Percentiles rank a stretch among this genome's conserved stretches.
These are phyloP conservation scores for Xiphophorus couchianus DNA, from an alignment of 2,113 vertebrate species.

Conservation along the genomic window DNA sequence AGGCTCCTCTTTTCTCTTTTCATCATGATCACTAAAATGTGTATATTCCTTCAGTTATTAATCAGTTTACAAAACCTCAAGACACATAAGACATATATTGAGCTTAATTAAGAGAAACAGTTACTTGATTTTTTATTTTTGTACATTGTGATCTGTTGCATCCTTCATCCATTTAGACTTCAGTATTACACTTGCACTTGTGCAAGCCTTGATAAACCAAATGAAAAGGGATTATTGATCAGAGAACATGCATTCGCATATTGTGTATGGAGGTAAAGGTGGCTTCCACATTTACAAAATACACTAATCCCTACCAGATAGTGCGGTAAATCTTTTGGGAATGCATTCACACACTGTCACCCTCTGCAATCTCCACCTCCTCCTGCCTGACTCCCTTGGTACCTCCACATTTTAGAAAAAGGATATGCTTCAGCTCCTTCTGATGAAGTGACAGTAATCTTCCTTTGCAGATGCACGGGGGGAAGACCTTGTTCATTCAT, in stretches of 20 bases:
- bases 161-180: background rate
- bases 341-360: constrained; percentile 49
- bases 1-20: constrained; percentile 10
- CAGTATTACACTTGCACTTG: background rate
- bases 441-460: constrained; percentile 68
- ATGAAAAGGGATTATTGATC: constrained; percentile 6
- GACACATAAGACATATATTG: background rate
- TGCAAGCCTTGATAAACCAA: constrained; percentile 3
- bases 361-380: constrained; percentile 38
- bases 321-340: constrained; percentile 46
- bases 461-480: constrained; percentile 53
- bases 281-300: constrained; percentile 32
- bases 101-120: background rate
- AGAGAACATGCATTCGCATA: constrained; percentile 24
- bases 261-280: constrained; percentile 30
- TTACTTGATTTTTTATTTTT: background rate
- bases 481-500: constrained; percentile 35
- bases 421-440: constrained; percentile 55
- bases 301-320: constrained; percentile 50
- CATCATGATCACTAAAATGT: constrained; percentile 16
- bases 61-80: background rate
- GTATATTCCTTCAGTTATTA: background rate
- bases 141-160: background rate
- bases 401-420: constrained; percentile 58
- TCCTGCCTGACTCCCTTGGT: constrained; percentile 37